Conservation (phyloP, 2,888 invertebrate species). For the Eugnorisma glareosa region DNA sequence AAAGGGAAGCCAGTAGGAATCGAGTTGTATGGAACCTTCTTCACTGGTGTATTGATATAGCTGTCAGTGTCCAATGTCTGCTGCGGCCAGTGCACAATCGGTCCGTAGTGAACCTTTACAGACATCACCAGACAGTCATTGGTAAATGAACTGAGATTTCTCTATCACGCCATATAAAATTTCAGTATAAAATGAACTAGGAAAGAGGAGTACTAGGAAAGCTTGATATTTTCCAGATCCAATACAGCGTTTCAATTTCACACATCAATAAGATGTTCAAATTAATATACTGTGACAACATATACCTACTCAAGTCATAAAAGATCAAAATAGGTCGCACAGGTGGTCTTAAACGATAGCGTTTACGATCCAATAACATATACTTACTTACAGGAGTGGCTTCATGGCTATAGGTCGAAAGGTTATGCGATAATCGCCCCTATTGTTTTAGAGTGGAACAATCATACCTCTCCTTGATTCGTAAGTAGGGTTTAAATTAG, state of each 20-base stretch:
- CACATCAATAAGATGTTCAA: slow-evolving; percentile 19
- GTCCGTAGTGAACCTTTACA: neutral
- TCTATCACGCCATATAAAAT: neutral
- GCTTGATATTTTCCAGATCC: neutral
- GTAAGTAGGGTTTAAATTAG: neutral
- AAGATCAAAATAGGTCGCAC: slow-evolving; percentile 19
- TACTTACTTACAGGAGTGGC: slow-evolving; percentile 37
- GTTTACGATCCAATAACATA: slow-evolving; percentile 43
- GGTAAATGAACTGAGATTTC: neutral
- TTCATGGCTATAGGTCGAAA: slow-evolving; percentile 26
- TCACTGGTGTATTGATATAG: neutral
- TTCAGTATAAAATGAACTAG: neutral
- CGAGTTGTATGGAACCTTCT: too few species aligned
- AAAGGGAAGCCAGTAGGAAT: too few species aligned
- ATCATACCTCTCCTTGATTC: slow-evolving; percentile 2
- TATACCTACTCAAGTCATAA: slow-evolving; percentile 34
- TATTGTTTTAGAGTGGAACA: slow-evolving; percentile 23
- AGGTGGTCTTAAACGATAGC: slow-evolving; percentile 38
- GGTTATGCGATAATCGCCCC: slow-evolving; percentile 6
- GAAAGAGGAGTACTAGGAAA: neutral
- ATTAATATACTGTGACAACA: slow-evolving; percentile 19
- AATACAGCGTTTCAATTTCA: neutral
- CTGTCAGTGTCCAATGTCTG: neutral
- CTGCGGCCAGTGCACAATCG: neutral
- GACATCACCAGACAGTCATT: neutral